Base-by-base conservation (phyloP, 2,797 vertebrate genomes). In the Falco columbarius region DNA sequence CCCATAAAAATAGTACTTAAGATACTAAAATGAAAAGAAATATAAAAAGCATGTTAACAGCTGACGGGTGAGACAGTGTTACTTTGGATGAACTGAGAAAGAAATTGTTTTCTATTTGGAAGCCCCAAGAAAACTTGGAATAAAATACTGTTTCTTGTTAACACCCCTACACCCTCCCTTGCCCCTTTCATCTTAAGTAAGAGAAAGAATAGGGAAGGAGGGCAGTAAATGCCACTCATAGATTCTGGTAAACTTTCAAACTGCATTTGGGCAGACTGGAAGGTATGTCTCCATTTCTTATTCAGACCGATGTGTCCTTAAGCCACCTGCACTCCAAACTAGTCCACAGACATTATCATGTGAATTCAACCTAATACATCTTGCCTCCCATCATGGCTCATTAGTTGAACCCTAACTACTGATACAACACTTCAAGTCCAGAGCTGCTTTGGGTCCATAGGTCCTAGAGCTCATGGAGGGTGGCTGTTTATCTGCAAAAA, bases 91-190 rank as follows among this genome's bases (percentile, higher is more conserved):
- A 75, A 62, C 10, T 0, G 0, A 74, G 24, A 71, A 76, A 61
- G 4, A 87, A 70, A 47, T 38, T 42, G 2, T 27, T 83, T 86
- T 70, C 46, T 10, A 4, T 71, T 72, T 86, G 34, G 30, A 63
- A 83, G 6, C 8, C 27, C 23, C 20, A 74, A 27, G 8, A 71
- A 85, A 80, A 70, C 14, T 61, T 47, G 30, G 40, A 90, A 67
- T 63, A 62, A 62, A 73, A 70, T 4, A 4, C 0, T 0, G 2
- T 32, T 88, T 85, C 32, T 85, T 40, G 12, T 56, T 79, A 70
- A 29, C 7, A 38, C 8, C 7, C 13, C 13, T 63, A 12, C 2
- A 3, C 3, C 10, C 24, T 6, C 16, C 12, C 2, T 5, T 13
- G 2, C 7, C 26, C 1, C 7, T n/a, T 55, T 62, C 18, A 16